Evolutionary conservation across 2,888 invertebrate species (phyloP), one percentile per base, ranked within the genome.

Genomic region (Monopis laevigella): DNA sequence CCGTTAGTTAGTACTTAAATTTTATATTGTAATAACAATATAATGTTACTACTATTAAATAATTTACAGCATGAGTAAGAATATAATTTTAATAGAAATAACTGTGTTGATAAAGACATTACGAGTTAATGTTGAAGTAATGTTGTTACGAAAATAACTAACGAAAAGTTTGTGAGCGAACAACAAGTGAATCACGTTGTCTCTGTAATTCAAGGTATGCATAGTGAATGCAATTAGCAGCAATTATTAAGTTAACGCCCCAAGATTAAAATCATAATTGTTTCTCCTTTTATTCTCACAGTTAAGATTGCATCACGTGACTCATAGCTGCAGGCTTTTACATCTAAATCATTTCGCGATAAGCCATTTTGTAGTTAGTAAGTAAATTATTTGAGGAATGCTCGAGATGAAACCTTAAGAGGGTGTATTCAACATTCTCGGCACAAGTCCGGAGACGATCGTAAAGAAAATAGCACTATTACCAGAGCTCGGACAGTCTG

Each of bases 241-340:
- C 55, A 58, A 61, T 68, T 64, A 67, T 56, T 51, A 58, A 58
- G 62, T 59, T 57, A 58, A 59, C 58, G 58, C 54, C 53, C 54
- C 58, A 52, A 56, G 58, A 62, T 61, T 58, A 53, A 45, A 48
- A 57, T 61, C 59, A 49, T 62, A 62, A 69, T 67, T 59, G 58
- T 57, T 60, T 55, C 46, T 51, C 49, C 46, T 57, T 55, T 55
- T 53, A 56, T 59, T 55, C 58, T 57, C 56, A 46, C 44, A 39
- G 39, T 46, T 39, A 45, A 43, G 45, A 43, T 47, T 43, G 43
- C 43, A 41, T 40, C 47, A 54, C 51, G 54, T 54, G 52, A 52
- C 47, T 42, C 26, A 28, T 27, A 28, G 32, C 24, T 12, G 13
- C 11, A 41, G 17, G 27, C 36, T 41, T 36, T 40, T 30, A 36